Evolutionary conservation across 2,113 vertebrate genomes (phyloP), one percentile per base, ranked within the genome.

Genomic region (Plectropomus leopardus): DNA sequence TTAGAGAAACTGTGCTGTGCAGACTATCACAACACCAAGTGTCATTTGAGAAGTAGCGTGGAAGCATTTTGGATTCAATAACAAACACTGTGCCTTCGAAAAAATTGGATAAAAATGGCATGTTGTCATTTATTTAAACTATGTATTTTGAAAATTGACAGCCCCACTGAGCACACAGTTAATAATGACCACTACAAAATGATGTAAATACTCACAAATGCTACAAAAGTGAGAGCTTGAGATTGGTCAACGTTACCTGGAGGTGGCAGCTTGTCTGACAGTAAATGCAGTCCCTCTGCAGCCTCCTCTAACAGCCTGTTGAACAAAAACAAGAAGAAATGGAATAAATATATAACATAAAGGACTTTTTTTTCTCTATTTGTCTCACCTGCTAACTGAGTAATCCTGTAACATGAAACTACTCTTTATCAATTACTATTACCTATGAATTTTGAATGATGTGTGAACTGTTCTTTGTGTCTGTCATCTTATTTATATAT

Each of bases 261-360:
- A 67, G 93, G 87, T 66, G 91, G 91, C 5, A 94, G 85, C 55
- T 91, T 87, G 87, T 94, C 92, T 83, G 93, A 88, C 63, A 94
- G 64, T 60, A 76, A 42, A 72, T 94, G 90, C 10, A 94, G 67
- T 60, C 90, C 90, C 4, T 94, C 93, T 45, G 91, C 90, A 85
- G 90, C 90, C 65, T 94, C 93, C 47, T 92, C 92, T 2, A 93
- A 60, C 42, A 94, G 50, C 79, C 93, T 94, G 83, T 76, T 84
- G 19, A 75, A 73, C 5, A 54, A 55, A 84, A 4, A 66, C 21
- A 76, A n/a, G n/a, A n/a, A n/a, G n/a, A n/a, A n/a, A n/a, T n/a
- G n/a, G n/a, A n/a, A n/a, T n/a, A n/a, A n/a, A n/a, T n/a, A n/a
- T n/a, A n/a, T n/a, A n/a, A n/a, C n/a, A n/a, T n/a, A n/a, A n/a